These are phyloP conservation scores for Glyphotaelius pellucidus DNA, from an alignment of 2,888 invertebrate species.

Conservation along the genomic window DNA sequence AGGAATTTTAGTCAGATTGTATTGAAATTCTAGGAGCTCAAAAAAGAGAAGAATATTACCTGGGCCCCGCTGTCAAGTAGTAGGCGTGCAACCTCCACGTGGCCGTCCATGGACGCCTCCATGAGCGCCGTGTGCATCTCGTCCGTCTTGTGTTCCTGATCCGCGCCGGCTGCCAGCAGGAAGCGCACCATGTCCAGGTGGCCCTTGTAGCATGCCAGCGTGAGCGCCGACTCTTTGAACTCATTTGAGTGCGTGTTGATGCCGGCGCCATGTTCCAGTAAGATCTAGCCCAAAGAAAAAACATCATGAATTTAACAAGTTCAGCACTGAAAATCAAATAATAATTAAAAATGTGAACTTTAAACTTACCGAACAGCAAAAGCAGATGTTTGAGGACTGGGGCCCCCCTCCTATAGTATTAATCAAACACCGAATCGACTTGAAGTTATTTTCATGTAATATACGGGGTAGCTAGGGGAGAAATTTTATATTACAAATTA, in stretches of 20 bases:
- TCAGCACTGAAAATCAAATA: slow-evolving; percentile 10
- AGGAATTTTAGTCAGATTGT: too few species aligned
- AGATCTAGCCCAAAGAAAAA: slow-evolving; percentile 76
- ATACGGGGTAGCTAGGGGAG: too few species aligned
- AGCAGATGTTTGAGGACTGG: too few species aligned
- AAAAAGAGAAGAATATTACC: slow-evolving; percentile 70
- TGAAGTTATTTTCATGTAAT: too few species aligned
- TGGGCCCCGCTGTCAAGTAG: slow-evolving; percentile 98
- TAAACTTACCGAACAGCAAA: slow-evolving; percentile 29
- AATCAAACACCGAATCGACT: too few species aligned
- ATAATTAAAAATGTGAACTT: too few species aligned
- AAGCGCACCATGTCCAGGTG: slow-evolving; percentile 98
- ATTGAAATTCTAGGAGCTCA: background rate
- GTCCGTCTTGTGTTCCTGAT: slow-evolving; percentile 98
- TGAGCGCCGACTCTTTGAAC: slow-evolving; percentile 98
- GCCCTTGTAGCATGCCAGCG: slow-evolving; percentile 95
- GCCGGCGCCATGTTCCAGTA: slow-evolving; percentile 95
- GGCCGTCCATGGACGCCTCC: slow-evolving; percentile 99
- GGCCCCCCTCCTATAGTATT: too few species aligned
- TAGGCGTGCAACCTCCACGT: slow-evolving; percentile 97
- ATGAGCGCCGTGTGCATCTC: slow-evolving; percentile 99
- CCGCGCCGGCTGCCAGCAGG: slow-evolving; percentile 96
- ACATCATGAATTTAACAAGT: background rate
- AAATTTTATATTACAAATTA: too few species aligned
- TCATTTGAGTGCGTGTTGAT: slow-evolving; percentile 99